phyloP scores from a whole-genome alignment of 2,113 vertebrate species.

The Felis chaus region DNA sequence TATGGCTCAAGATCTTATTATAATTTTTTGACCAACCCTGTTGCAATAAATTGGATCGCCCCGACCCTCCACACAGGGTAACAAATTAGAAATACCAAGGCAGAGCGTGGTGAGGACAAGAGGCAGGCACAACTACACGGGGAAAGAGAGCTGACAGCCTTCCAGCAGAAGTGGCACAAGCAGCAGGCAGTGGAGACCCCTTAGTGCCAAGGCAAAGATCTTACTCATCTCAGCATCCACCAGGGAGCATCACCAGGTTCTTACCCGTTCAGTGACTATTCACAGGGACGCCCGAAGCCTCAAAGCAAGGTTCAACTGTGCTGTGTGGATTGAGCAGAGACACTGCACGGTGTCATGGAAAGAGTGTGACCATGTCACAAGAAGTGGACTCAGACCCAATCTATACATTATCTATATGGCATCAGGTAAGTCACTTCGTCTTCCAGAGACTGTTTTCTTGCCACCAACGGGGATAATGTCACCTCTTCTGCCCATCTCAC shows the following conservation, averaged over 20 bases:
- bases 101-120: background rate
- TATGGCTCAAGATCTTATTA: background rate
- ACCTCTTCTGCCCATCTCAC: background rate
- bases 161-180: rapidly evolving
- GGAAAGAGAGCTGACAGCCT: background rate
- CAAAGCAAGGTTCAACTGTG: background rate
- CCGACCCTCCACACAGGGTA: background rate
- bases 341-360: rapidly evolving
- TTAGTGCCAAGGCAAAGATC: background rate
- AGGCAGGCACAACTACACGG: rapidly evolving
- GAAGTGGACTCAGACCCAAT: background rate
- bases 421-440: background rate
- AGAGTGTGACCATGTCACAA: background rate
- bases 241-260: background rate
- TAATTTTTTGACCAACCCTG: background rate
- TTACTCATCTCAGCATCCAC: background rate
- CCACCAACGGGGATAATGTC: background rate
- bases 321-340: background rate
- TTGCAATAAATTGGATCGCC: background rate
- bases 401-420: background rate
- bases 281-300: background rate
- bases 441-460: background rate
- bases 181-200: background rate
- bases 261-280: background rate
- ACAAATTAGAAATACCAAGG: background rate